These are phyloP conservation scores for Teinopalpus imperialis DNA, from an alignment of 2,888 invertebrate species.

Conservation along the genomic window DNA sequence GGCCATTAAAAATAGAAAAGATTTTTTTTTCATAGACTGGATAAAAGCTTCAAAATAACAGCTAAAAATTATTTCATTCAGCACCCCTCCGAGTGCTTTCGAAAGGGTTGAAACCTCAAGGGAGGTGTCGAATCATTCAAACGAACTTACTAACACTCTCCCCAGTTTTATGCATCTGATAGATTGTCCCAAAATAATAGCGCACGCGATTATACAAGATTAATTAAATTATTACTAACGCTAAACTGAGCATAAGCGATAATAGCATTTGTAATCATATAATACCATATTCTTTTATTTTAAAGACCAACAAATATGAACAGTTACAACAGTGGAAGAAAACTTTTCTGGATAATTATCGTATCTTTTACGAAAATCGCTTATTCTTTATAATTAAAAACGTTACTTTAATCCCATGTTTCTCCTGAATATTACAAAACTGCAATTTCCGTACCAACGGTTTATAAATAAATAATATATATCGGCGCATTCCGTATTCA, in stretches of 20 bases:
- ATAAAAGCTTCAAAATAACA: constrained; percentile 24
- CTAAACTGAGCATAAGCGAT: too few species aligned
- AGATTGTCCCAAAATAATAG: constrained; percentile 39
- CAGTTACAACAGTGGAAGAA: too few species aligned
- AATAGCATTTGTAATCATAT: too few species aligned
- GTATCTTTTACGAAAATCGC: too few species aligned
- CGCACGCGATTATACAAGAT: constrained; percentile 16
- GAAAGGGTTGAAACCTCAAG: constrained; percentile 68
- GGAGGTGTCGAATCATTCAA: constrained; percentile 77
- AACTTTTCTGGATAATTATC: too few species aligned
- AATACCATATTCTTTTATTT: too few species aligned
- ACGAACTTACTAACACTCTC: constrained; percentile 72
- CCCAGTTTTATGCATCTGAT: constrained; percentile 61
- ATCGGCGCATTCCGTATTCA: constrained; percentile 47
- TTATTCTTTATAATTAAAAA: constrained; percentile 28
- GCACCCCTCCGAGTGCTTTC: constrained; percentile 43
- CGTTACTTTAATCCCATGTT: constrained; percentile 34
- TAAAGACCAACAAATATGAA: too few species aligned
- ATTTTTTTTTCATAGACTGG: constrained; percentile 21
- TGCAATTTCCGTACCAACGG: constrained; percentile 79
- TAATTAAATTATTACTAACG: too few species aligned
- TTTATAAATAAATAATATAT: constrained; percentile 64
- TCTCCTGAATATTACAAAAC: constrained; percentile 77
- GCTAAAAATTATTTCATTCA: constrained; percentile 53
- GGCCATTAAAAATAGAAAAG: constrained; percentile 17